A percentile compares a stretch with the other conserved stretches of the same genome.
Evolutionary conservation across 2,113 vertebrate genomes (phyloP).

Genomic region (Speoplatyrhinus poulsoni): DNA sequence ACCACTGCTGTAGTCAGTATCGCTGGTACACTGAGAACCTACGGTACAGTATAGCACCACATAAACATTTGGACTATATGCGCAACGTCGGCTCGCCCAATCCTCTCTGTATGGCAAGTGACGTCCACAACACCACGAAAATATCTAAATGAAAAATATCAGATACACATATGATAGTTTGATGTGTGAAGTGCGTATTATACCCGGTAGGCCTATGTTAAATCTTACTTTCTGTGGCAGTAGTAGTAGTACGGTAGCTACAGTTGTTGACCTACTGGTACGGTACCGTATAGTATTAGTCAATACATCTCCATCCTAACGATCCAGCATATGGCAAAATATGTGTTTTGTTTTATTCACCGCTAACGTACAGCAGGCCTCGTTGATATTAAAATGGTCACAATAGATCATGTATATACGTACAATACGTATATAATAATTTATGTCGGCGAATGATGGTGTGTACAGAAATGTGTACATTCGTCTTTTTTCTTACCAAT

Average conservation of each 20-base stretch:
- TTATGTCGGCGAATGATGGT: background rate
- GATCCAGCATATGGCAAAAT: constrained; percentile 27
- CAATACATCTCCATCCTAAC: constrained; percentile 31
- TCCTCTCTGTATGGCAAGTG: too few relatives aligned
- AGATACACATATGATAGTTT: constrained; percentile 26
- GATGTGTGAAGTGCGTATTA: constrained; percentile 14
- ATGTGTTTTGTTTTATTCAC: constrained; percentile 10
- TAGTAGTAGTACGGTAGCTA: background rate
- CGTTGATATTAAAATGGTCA: too few relatives aligned
- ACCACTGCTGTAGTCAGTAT: constrained; percentile 8
- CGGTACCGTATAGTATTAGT: background rate
- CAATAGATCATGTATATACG: too few relatives aligned
- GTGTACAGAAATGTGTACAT: constrained; percentile 17
- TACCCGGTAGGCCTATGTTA: background rate
- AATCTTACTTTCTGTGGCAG: background rate
- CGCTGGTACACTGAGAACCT: constrained; percentile 4
- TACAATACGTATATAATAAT: background rate
- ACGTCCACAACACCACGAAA: constrained; percentile 56
- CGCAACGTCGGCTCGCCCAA: background rate
- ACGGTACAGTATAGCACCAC: background rate
- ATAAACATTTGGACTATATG: constrained; percentile 21
- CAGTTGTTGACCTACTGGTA: constrained; percentile 6
- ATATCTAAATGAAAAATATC: constrained; percentile 10
- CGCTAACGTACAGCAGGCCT: too few relatives aligned
- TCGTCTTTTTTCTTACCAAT: constrained; percentile 79